Evolutionary conservation across 2,888 invertebrate species (phyloP).

Genomic region (Amphipyra tragopoginis): DNA sequence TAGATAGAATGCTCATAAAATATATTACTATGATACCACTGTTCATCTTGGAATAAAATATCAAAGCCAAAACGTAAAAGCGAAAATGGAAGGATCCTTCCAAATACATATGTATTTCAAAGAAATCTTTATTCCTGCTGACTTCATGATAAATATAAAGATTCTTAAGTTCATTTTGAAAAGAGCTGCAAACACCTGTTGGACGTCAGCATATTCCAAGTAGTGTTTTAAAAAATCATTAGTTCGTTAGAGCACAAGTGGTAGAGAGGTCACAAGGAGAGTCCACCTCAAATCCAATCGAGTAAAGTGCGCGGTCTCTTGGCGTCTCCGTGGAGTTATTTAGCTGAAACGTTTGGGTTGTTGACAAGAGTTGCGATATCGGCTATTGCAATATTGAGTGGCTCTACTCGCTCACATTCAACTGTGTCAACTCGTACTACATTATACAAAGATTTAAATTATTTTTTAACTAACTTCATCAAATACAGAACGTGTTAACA

Average conservation of each 20-base stretch:
- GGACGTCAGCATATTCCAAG: constrained; percentile 35
- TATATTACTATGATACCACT: constrained; percentile 40
- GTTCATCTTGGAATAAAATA: constrained; percentile 51
- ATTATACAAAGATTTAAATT: constrained; percentile 49
- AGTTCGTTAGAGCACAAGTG: constrained; percentile 55
- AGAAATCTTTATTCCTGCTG: constrained; percentile 37
- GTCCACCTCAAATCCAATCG: constrained; percentile 85
- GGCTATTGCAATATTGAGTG: constrained; percentile 69
- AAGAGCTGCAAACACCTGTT: constrained; percentile 55
- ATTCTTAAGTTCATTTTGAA: constrained; percentile 37
- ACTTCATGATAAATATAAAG: constrained; percentile 31
- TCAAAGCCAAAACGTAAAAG: constrained; percentile 31
- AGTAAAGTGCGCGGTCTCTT: constrained; percentile 81
- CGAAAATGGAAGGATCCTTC: constrained; percentile 40
- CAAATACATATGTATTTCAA: constrained; percentile 37
- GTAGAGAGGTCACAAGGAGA: constrained; percentile 69
- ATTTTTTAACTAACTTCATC: constrained; percentile 28
- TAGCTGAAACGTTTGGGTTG: constrained; percentile 84
- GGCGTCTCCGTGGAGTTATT: constrained; percentile 79
- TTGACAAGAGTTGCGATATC: constrained; percentile 75
- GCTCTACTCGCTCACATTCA: constrained; percentile 48
- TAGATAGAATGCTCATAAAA: constrained; percentile 47
- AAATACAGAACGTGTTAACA: constrained; percentile 40
- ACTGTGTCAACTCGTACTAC: constrained; percentile 51
- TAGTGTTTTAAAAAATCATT: constrained; percentile 56